These are phyloP conservation scores for Camelus bactrianus DNA, from an alignment of 2,113 vertebrate species.

Conservation along the genomic window DNA sequence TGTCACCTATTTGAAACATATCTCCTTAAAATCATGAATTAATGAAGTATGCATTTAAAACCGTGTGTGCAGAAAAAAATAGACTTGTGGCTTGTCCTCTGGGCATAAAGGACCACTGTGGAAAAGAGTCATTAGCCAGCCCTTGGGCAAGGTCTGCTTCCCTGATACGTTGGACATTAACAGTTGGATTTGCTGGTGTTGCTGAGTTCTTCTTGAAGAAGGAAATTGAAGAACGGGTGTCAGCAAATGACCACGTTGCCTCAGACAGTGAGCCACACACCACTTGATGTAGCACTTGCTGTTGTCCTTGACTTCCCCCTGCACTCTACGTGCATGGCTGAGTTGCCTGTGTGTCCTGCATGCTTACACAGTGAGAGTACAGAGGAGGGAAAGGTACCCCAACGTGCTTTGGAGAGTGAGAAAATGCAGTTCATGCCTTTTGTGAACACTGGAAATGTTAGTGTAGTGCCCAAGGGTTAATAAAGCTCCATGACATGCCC, in stretches of 20 bases:
- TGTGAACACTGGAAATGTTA: slow-evolving; percentile 42
- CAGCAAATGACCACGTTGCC: background rate
- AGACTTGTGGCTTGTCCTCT: background rate
- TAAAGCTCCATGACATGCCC: background rate
- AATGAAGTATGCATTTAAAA: background rate
- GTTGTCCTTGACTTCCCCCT: slow-evolving; percentile 71
- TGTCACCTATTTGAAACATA: background rate
- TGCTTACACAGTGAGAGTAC: slow-evolving; percentile 60
- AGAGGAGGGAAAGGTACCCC: slow-evolving; percentile 24
- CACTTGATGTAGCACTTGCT: slow-evolving; percentile 22
- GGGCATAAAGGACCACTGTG: background rate
- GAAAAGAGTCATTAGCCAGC: slow-evolving; percentile 16
- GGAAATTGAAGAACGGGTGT: background rate
- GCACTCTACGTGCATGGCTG: background rate
- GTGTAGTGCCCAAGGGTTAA: slow-evolving; percentile 23
- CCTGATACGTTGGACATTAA: background rate
- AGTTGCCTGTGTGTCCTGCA: slow-evolving; percentile 18
- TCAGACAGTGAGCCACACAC: slow-evolving; percentile 36
- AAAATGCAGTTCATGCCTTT: slow-evolving; percentile 39
- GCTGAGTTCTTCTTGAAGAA: slow-evolving; percentile 37
- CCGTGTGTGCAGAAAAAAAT: slow-evolving; percentile 6
- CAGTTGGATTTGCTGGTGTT: background rate
- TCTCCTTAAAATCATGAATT: slow-evolving; percentile 27
- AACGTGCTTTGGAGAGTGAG: slow-evolving; percentile 29
- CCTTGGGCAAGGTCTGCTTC: slow-evolving; percentile 26